Percentiles rank a stretch among this genome's conserved stretches.
Conservation (phyloP, 2,113 vertebrate genomes). For the Sakesphorus luctuosus region DNA sequence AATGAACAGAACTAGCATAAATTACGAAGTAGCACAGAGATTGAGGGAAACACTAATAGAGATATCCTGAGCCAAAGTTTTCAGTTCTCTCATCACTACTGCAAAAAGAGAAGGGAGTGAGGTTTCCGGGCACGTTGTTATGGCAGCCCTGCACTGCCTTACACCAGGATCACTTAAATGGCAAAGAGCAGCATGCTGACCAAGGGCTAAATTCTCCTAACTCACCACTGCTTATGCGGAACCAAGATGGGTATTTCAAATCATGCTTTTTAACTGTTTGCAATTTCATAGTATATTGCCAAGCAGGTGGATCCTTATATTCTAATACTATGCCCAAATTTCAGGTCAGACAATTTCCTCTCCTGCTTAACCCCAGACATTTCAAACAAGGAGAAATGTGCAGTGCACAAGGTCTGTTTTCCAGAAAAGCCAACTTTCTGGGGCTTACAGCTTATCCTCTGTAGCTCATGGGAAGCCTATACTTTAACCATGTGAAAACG, state of each 20-base stretch:
- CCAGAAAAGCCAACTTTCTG: neutral
- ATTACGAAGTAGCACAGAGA: neutral
- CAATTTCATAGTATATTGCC: neutral
- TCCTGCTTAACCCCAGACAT: neutral
- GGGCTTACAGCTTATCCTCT: neutral
- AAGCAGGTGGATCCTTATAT: neutral
- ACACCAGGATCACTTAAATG: rapidly evolving
- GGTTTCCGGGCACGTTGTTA: neutral
- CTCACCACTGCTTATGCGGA: neutral
- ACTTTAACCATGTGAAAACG: neutral
- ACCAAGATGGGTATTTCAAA: neutral
- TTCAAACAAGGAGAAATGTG: neutral
- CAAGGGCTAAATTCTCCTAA: neutral
- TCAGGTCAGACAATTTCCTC: neutral
- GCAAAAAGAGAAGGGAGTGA: neutral
- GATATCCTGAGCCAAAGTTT: neutral
- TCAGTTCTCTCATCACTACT: rapidly evolving
- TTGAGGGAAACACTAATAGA: neutral
- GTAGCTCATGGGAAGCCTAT: neutral
- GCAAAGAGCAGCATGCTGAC: neutral
- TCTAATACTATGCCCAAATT: neutral
- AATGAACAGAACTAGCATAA: neutral
- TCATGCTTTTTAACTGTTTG: rapidly evolving
- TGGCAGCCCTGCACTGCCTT: neutral
- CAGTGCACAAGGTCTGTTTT: neutral